Evolutionary conservation across 2,888 invertebrate genomes (phyloP).

Genomic region (Mechanitis mazaeus): DNA sequence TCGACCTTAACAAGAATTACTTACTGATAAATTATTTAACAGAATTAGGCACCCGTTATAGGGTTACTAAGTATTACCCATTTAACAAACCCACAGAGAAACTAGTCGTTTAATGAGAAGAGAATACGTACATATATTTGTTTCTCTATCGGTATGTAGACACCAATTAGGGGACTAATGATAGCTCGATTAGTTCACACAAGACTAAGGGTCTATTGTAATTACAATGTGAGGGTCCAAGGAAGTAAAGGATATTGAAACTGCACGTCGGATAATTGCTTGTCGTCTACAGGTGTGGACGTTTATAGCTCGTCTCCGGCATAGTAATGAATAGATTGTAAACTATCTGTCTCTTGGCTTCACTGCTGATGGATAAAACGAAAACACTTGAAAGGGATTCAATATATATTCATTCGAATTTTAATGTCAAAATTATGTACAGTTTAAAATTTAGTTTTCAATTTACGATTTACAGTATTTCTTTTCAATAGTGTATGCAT

Average conservation of each 20-base stretch:
- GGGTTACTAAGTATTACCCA: slow-evolving; percentile 2
- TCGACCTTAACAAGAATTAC: neutral
- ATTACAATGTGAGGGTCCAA: slow-evolving; percentile 28
- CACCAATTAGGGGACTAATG: slow-evolving; percentile 36
- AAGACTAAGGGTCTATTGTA: slow-evolving; percentile 43
- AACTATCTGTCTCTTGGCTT: neutral
- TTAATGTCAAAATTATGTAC: no score
- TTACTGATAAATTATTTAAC: slow-evolving; percentile 1
- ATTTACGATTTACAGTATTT: no score
- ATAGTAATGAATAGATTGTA: neutral
- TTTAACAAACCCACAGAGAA: slow-evolving; percentile 5
- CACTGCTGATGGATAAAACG: neutral
- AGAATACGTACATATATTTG: slow-evolving; percentile 1
- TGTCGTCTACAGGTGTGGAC: slow-evolving; percentile 7
- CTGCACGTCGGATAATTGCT: slow-evolving; percentile 5
- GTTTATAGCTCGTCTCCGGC: slow-evolving; percentile 3
- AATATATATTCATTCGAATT: no score
- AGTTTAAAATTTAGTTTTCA: no score
- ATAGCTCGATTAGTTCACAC: slow-evolving; percentile 58
- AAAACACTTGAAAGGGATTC: neutral
- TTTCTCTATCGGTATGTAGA: slow-evolving; percentile 3
- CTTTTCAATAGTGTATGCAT: no score
- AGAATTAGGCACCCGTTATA: neutral
- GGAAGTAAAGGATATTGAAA: slow-evolving; percentile 6
- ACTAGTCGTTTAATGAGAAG: neutral